A percentile compares a stretch with the other conserved stretches of the same genome.
phyloP scores from a whole-genome alignment of 2,888 invertebrate species.

The Oxycera nigricornis region DNA sequence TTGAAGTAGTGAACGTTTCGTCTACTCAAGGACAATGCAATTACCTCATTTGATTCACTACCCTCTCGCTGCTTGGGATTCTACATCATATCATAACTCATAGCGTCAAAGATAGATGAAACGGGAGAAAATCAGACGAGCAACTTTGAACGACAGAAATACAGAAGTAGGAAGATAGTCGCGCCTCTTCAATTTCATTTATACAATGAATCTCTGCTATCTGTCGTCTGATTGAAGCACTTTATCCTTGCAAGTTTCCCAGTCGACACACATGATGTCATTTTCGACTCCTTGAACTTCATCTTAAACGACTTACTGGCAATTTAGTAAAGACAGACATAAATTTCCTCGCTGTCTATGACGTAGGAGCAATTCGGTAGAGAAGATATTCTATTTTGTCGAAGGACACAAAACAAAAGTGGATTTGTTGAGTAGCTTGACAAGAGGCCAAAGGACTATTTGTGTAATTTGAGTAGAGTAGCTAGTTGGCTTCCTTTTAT shows the following conservation, averaged over 20 bases:
- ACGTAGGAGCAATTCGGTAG: neutral
- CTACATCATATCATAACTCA: neutral
- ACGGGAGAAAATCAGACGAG: too few species aligned
- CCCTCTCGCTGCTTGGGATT: neutral
- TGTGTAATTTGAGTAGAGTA: too few species aligned
- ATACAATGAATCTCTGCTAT: neutral
- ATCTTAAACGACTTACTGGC: slow-evolving; percentile 7
- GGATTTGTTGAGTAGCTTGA: too few species aligned
- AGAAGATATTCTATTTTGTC: too few species aligned
- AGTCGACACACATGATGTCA: neutral
- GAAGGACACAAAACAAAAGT: too few species aligned
- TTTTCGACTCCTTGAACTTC: slow-evolving; percentile 14
- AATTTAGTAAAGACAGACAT: slow-evolving; percentile 19
- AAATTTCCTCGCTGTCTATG: neutral
- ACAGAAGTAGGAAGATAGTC: too few species aligned
- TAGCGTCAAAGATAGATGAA: neutral
- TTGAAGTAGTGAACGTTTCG: neutral
- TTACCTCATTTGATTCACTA: neutral
- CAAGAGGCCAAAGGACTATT: too few species aligned
- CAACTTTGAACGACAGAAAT: too few species aligned
- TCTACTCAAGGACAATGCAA: neutral
- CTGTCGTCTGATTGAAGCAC: neutral
- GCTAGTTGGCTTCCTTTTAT: too few species aligned
- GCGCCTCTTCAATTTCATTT: neutral
- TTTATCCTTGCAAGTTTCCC: slow-evolving; percentile 6